Evolutionary conservation across 2,113 vertebrate species (phyloP).

Genomic region (Procavia capensis): DNA sequence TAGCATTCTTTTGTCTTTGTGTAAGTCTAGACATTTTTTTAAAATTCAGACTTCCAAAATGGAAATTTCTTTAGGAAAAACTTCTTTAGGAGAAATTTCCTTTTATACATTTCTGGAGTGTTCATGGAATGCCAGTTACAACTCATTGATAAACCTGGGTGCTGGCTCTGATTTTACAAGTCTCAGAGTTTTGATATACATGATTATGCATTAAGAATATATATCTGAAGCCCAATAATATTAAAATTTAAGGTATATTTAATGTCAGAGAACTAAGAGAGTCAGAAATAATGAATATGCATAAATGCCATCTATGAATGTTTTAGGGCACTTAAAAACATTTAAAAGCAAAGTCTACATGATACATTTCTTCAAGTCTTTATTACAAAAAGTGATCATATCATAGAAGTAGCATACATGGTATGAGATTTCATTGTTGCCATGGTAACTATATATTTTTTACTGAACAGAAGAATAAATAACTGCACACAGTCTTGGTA

Average conservation of each 20-base stretch:
- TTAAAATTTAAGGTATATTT: constrained; percentile 42
- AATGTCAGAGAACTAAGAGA: constrained; percentile 49
- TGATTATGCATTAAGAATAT: constrained; percentile 20
- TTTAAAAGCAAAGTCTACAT: constrained; percentile 70
- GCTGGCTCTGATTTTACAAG: neutral
- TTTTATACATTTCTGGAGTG: neutral
- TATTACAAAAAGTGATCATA: constrained; percentile 66
- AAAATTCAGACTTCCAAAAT: neutral
- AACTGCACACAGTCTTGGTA: constrained; percentile 75
- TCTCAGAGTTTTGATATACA: constrained; percentile 1
- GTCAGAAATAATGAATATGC: constrained; percentile 44
- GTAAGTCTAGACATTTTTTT: neutral
- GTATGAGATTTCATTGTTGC: constrained; percentile 80
- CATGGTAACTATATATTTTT: constrained; percentile 81
- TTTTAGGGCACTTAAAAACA: constrained; percentile 73
- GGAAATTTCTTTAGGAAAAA: neutral
- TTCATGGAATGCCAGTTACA: neutral
- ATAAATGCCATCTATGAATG: constrained; percentile 8
- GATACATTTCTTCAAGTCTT: constrained; percentile 58
- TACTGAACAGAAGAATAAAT: constrained; percentile 80
- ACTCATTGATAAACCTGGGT: constrained; percentile 38
- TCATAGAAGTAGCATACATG: constrained; percentile 68
- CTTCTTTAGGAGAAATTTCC: neutral
- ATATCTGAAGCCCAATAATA: constrained; percentile 39
- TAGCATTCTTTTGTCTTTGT: neutral